A percentile compares a stretch with the other conserved stretches of the same genome.
These are phyloP conservation scores for Caenorhabditis sp. DNA, from an alignment of 2,888 invertebrate species.

Conservation along the genomic window DNA sequence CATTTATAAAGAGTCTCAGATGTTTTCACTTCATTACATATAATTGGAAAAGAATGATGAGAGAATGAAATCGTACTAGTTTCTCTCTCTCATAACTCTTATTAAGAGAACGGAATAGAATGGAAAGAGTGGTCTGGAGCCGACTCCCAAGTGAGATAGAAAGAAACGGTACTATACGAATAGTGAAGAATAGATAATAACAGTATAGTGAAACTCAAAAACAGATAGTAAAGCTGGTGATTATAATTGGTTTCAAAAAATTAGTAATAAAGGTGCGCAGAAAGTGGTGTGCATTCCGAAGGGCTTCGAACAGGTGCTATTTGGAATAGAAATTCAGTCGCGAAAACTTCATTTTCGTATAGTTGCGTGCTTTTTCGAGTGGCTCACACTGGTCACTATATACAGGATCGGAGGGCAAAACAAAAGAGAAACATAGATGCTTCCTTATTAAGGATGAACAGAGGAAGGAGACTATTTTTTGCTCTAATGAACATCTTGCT, in stretches of 20 bases:
- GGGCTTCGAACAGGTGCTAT: constrained; percentile 50
- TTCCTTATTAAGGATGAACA: constrained; percentile 22
- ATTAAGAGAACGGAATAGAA: not conserved
- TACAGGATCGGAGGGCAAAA: not conserved
- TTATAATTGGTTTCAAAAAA: not conserved
- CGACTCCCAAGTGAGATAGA: not conserved
- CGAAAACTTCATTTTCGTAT: constrained; percentile 46
- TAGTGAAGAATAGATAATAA: not conserved
- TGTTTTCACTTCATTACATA: constrained; percentile 5
- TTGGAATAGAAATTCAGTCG: constrained; percentile 15
- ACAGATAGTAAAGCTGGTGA: not conserved
- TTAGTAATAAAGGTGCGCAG: not conserved
- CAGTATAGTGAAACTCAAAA: not conserved
- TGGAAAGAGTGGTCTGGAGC: not conserved
- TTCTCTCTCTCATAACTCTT: constrained; percentile 5
- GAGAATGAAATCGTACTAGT: constrained; percentile 46
- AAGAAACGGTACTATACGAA: not conserved
- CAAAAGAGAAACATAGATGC: constrained; percentile 31
- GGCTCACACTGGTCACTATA: not conserved
- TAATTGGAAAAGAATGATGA: constrained; percentile 42
- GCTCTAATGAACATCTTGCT: constrained; percentile 36
- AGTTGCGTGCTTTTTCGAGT: constrained; percentile 21
- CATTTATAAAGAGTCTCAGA: constrained; percentile 35
- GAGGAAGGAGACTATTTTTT: constrained; percentile 2
- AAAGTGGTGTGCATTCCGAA: not conserved